Evolutionary conservation across 2,113 vertebrate species (phyloP), one percentile per base, ranked within the genome.

Genomic region (Nanorana parkeri): DNA sequence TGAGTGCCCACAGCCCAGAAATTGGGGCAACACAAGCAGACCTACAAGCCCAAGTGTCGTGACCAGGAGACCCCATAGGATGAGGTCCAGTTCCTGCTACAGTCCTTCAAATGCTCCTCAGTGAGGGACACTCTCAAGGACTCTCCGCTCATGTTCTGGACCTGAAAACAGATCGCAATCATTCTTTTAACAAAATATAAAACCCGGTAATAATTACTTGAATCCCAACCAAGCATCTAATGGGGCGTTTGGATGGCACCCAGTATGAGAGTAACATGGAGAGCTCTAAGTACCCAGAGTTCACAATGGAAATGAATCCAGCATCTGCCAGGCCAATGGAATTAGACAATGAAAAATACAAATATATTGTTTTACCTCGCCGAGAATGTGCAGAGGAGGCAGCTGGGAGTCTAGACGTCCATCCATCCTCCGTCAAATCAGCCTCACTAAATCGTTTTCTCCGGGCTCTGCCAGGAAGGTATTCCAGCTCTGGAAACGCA

Each of bases 281-380:
- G n/a, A 56, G 19, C 52, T 26, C 32, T n/a, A n/a, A 54, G 55
- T 67, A 47, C 13, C 36, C 32, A 21, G 41, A n/a, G 32, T 77
- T 77, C 54, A 77, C 75, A 68, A 68, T 24, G 29, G 20, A 56
- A 68, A 79, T 36, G 6, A 66, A 23, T 4, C 20, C 6, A 5
- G 17, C 51, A n/a, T 60, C 63, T 47, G 76, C 64, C 64, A 78
- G 55, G 52, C 52, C 32, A 16, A 4, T 28, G n/a, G n/a, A 32
- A 79, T 58, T 56, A 79, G 20, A 79, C 52, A 79, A 68, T 54
- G 8, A 29, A 58, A 79, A 79, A 79, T 67, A 79, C 68, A 79
- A 79, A 68, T 68, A 79, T 68, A 79, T 79, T 16, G 68, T 68
- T 68, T 68, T 67, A 36, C 47, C 20, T 41, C 17, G 17, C 21